Evolutionary conservation across 2,113 vertebrate genomes (phyloP), one percentile per base, ranked within the genome.

Genomic region (Anser brachyrhynchus): DNA sequence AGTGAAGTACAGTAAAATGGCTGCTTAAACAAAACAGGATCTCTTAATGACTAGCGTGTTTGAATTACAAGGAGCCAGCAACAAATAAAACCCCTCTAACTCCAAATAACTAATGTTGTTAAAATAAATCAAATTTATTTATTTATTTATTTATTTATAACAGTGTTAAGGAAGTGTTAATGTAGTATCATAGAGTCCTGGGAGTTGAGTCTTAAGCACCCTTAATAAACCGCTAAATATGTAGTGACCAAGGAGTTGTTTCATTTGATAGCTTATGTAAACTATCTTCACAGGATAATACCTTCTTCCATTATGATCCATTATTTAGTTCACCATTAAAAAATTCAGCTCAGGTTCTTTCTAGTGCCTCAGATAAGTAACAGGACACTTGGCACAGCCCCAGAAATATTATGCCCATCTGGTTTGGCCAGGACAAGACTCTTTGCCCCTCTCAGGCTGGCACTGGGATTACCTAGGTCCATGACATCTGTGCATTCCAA

Each of bases 401-500:
- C 61, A 78, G 46, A 90, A 39, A 95, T 84, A 59, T 89, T 89
- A 80, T 74, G 22, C 62, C 41, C 39, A 61, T 69, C 46, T 3
- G 4, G 17, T 80, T 57, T 73, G 76, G 59, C 89, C 78, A 74
- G 90, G 84, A 95, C 65, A 96, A 92, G 74, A 80, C 51, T 90
- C 58, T 84, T 70, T 91, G 84, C 76, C 79, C 94, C 88, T 86
- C 55, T 87, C 92, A 90, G 93, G 62, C 95, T 95, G 93, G 66
- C 52, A 62, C 4, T 92, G 95, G 82, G 90, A 96, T 69, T 75
- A 21, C 29, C n/a, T 69, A 74, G 69, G 65, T 76, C 20, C 90
- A 80, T 51, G 54, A 20, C 93, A 95, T 93, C 94, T 97, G 95
- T 95, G 73, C 66, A 31, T 72, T 76, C 25, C 61, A 91, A 8